A percentile compares a stretch with the other conserved stretches of the same genome.
Conservation (phyloP, 1,140 invertebrate genomes). For the Papilio xuthus region DNA sequence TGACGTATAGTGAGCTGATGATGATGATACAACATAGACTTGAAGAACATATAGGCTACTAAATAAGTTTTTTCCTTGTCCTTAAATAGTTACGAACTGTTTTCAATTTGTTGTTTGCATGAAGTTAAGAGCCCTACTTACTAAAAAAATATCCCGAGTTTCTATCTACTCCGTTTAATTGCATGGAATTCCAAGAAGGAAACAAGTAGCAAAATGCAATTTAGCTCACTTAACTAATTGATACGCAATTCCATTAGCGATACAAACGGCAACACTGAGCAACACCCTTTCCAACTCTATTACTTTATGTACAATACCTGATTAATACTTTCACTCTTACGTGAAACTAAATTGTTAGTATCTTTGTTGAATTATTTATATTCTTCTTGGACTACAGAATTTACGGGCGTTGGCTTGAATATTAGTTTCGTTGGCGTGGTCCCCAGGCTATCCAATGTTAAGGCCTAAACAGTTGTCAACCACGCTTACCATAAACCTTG, state of each 20-base stretch:
- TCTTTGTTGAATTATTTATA: no score
- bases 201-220: constrained; percentile 10
- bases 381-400: no score
- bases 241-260: constrained; percentile 26
- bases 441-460: no score
- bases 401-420: no score
- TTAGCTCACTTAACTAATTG: constrained; percentile 25
- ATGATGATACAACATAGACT: no score
- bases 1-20: no score
- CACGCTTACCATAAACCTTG: not conserved
- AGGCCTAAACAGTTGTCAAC: not conserved
- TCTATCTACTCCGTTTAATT: not conserved
- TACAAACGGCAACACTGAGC: constrained; percentile 8
- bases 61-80: no score
- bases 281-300: constrained; percentile 6
- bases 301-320: not conserved
- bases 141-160: not conserved
- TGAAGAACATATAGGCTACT: no score
- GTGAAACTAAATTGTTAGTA: not conserved
- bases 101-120: not conserved
- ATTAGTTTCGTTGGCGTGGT: no score
- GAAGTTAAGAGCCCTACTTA: not conserved
- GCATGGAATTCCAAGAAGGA: constrained; percentile 12
- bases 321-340: not conserved
- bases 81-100: not conserved